Evolutionary conservation across 2,888 invertebrate genomes (phyloP), one percentile per base, ranked within the genome.

Genomic region (Ectemnius cavifrons): DNA sequence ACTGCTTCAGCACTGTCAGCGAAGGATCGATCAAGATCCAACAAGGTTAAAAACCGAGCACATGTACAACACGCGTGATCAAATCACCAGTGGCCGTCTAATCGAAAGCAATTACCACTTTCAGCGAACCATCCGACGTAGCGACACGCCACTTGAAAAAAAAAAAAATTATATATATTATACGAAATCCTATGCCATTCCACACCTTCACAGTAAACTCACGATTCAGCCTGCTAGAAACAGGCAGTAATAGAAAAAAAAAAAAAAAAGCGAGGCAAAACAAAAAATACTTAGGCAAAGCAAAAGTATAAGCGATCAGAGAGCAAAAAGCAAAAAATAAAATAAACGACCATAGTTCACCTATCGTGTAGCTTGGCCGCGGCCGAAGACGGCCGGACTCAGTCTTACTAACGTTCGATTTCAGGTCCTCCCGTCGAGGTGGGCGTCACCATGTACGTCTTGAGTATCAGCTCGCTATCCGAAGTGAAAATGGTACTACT

Each of bases 381-480:
- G 84, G 78, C 77, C 78, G 75, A 70, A 76, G 70, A 80, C 77
- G 89, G 90, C 85, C 90, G 89, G 37, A 88, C 89, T 90, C 87
- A 90, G 89, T 89, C 87, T 85, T 86, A 90, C 84, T 89, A 90
- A 91, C 88, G 86, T 91, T 91, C 87, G 85, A 90, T 94, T 94
- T 92, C 93, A 95, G 95, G 94, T 92, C 94, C 94, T 87, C 95
- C 95, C 63, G 95, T 96, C 91, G 95, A 95, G 91, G 95, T 96
- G 87, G 95, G 95, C 88, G 95, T 96, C 90, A 95, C 95, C 91
- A 95, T 96, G 94, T 95, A 95, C 93, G 95, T 96, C 92, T 94
- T 95, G 89, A 95, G 95, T 91, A 96, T 96, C 93, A 95, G 95
- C 92, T 95, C 95, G 88, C 94, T 96, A 90, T 95, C 95, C 91